phyloP scores from a whole-genome alignment of 2,797 vertebrate species.

The Anisognathus igniventris region DNA sequence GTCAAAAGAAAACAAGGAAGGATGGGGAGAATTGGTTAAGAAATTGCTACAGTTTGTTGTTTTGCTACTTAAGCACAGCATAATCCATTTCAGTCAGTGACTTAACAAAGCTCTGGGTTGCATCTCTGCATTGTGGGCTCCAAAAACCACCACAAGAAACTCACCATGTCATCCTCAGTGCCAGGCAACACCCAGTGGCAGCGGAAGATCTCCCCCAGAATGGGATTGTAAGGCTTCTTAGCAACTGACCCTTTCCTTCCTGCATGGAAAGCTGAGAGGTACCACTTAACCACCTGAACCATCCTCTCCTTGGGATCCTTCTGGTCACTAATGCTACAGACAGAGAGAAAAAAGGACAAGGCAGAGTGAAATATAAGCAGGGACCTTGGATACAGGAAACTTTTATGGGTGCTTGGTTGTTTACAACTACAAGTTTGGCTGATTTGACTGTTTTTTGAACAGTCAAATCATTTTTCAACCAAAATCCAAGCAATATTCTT shows the following conservation, averaged over 20 bases:
- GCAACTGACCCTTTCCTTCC: conserved; percentile 97
- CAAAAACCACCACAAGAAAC: background rate
- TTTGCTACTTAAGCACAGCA: background rate
- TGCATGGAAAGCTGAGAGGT: conserved; percentile 97
- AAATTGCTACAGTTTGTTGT: background rate
- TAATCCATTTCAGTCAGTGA: background rate
- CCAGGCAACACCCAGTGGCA: conserved; percentile 93
- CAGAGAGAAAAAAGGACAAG: background rate
- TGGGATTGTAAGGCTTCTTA: conserved; percentile 98
- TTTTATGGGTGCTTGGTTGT: background rate
- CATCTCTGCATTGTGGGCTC: background rate
- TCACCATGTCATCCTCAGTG: conserved; percentile 81
- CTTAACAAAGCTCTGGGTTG: background rate
- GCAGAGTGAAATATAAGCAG: background rate
- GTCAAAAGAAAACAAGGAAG: background rate
- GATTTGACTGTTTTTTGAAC: background rate
- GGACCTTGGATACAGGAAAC: background rate
- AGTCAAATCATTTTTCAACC: background rate
- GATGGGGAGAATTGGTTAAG: background rate
- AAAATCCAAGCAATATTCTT: background rate
- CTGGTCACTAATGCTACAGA: conserved; percentile 90
- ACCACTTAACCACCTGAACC: conserved; percentile 96
- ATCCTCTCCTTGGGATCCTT: conserved; percentile 90
- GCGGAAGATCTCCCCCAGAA: conserved; percentile 95
- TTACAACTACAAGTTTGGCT: background rate